These are phyloP conservation scores for Apogon hyalosoma DNA, from an alignment of 2,797 vertebrate genomes.

Conservation along the genomic window DNA sequence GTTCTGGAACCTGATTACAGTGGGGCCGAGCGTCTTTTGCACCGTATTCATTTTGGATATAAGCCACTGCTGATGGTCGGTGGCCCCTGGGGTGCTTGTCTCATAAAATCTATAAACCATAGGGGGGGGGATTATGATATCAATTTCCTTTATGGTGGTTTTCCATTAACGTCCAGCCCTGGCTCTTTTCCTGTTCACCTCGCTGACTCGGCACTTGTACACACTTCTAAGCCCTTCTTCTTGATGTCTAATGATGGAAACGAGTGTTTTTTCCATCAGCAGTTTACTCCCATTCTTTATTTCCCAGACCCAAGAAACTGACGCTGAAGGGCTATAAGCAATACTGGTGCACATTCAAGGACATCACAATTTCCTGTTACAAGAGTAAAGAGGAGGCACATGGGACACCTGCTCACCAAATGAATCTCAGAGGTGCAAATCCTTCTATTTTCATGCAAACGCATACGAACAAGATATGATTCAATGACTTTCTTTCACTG, in stretches of 20 bases:
- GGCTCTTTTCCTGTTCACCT: constrained; percentile 46
- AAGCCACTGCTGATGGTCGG: constrained; percentile 67
- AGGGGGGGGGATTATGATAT: constrained; percentile 35
- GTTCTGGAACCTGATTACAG: constrained; percentile 46
- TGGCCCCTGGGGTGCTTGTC: constrained; percentile 50
- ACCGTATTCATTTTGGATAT: constrained; percentile 59
- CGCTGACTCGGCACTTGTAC: constrained; percentile 56
- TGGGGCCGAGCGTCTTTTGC: constrained; percentile 52
- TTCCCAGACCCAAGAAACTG: constrained; percentile 95
- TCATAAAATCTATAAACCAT: constrained; percentile 69
- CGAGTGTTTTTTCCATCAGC: constrained; percentile 30
- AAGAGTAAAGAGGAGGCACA: constrained; percentile 97
- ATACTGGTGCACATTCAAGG: constrained; percentile 99
- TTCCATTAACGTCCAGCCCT: constrained; percentile 50
- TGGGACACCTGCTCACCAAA: constrained; percentile 94
- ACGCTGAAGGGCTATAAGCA: constrained; percentile 98
- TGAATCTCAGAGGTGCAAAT: constrained; percentile 94
- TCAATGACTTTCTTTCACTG: constrained; percentile 14
- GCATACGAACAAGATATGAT: constrained; percentile 17
- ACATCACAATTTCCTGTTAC: constrained; percentile 98
- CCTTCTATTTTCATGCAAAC: constrained; percentile 4
- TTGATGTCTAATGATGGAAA: constrained; percentile 1
- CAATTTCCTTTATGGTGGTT: constrained; percentile 64
- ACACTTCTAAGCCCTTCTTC: constrained; percentile 4
- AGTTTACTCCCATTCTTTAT: constrained; percentile 31